Conservation (phyloP, 2,113 vertebrate species). For the Cyanoderma ruficeps region DNA sequence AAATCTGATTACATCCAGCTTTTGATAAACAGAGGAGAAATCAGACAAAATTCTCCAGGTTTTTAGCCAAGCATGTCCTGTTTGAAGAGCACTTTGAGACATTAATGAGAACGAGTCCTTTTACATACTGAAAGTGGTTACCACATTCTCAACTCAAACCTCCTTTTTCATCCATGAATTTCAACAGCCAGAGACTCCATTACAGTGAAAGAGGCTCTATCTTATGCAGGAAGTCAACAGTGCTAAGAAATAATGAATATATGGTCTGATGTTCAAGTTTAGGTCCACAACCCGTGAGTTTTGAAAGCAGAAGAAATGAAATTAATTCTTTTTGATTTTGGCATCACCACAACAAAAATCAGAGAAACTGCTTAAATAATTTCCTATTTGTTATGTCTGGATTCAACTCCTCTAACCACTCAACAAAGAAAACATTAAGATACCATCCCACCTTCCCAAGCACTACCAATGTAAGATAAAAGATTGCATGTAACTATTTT, state of each 20-base stretch:
- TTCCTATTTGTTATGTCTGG: background rate
- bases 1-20: background rate
- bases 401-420: background rate
- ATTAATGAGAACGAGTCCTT: background rate
- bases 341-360: background rate
- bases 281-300: background rate
- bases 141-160: background rate
- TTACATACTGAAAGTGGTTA: background rate
- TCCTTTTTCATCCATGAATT: background rate
- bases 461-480: background rate
- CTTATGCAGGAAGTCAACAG: background rate
- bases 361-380: background rate
- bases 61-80: background rate
- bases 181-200: background rate
- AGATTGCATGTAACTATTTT: background rate
- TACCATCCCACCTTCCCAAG: background rate
- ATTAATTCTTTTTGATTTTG: background rate
- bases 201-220: background rate
- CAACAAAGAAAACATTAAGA: background rate
- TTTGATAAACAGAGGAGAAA: background rate
- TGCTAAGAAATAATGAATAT: background rate
- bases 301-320: background rate
- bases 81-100: constrained; percentile 38
- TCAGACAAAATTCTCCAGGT: background rate
- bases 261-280: background rate